Base-by-base conservation (phyloP, 2,113 vertebrate genomes). In the Coracopsis vasa region DNA sequence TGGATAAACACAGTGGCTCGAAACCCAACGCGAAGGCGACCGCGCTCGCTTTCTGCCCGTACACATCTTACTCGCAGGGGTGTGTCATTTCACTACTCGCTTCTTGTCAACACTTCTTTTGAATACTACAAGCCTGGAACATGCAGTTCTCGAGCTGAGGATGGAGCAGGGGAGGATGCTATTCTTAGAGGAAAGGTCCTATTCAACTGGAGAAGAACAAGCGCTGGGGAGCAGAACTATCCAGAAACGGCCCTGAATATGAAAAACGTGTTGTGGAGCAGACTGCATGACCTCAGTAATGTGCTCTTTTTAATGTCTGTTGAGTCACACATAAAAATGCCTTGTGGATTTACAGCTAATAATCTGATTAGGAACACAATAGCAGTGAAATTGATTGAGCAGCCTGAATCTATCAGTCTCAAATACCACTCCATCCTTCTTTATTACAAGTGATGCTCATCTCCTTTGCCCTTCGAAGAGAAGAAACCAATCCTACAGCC, bases 141-240 rank as follows among this genome's bases (percentile, higher is more conserved):
- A 96, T 67, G 94, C 88, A 90, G 95, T 96, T 91, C 95, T 80
- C 9, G 8, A 92, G 92, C 92, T 56, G 79, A 53, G 93, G 92
- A 91, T 72, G 90, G 96, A 94, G 86, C 90, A 94, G 92, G 85
- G 93, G 93, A 96, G 95, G 95, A 92, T 95, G 86, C 96, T 96
- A 96, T 95, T 95, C 91, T 95, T 93, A 81, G 95, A 96, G 94
- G 92, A 92, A 96, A 94, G 86, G 95, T 96, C 94, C 77, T 90
- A 69, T 86, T 96, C 77, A 79, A 16, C 75, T 67, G 72, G 75
- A 83, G 88, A 86, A 91, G 92, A 88, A 86, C 89, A 67, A 93
- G 54, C 5, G 6, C 81, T 50, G 60, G 48, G 75, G 85, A 86
- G 87, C 45, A 73, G 92, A 96, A 95, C 90, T 90, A 86, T 66